A percentile compares a stretch with the other conserved stretches of the same genome.
Evolutionary conservation across 2,797 vertebrate genomes (phyloP).

Genomic region (Sebastes nivosus): DNA sequence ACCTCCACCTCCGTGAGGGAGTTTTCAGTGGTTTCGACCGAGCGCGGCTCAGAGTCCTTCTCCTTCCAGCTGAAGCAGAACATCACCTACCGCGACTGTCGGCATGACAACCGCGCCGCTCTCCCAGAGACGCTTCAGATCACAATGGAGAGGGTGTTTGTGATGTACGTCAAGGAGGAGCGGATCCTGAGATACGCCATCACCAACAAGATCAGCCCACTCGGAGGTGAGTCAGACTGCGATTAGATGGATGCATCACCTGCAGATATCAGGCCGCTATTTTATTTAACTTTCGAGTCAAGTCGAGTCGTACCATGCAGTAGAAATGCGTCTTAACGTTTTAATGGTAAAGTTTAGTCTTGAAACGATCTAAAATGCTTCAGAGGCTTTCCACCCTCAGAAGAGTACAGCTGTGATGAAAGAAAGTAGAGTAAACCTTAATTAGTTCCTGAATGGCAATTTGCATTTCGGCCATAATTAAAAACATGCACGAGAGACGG

Average conservation of each 20-base stretch:
- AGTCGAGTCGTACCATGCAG: background rate
- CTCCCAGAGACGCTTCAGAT: constrained; percentile 81
- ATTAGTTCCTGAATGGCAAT: background rate
- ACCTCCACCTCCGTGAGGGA: constrained; percentile 86
- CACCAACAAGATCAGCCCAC: constrained; percentile 87
- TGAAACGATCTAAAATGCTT: background rate
- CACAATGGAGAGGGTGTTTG: constrained; percentile 85
- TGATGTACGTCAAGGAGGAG: constrained; percentile 90
- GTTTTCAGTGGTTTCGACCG: constrained; percentile 79
- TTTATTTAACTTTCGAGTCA: background rate
- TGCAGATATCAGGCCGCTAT: background rate
- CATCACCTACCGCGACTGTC: constrained; percentile 86
- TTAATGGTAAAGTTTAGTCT: too few species aligned
- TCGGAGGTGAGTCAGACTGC: constrained; percentile 80
- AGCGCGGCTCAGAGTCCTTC: constrained; percentile 81
- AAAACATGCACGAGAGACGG: background rate
- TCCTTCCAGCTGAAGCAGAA: constrained; percentile 91
- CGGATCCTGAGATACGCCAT: constrained; percentile 90
- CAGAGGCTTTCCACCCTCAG: background rate
- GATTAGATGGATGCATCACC: background rate
- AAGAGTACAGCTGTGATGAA: background rate
- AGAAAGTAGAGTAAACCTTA: background rate
- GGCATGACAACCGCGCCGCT: constrained; percentile 60
- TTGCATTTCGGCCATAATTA: constrained; percentile 9
- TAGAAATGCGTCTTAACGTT: background rate